Base-by-base conservation (phyloP, 2,113 vertebrate species). In the Rattus norvegicus region DNA sequence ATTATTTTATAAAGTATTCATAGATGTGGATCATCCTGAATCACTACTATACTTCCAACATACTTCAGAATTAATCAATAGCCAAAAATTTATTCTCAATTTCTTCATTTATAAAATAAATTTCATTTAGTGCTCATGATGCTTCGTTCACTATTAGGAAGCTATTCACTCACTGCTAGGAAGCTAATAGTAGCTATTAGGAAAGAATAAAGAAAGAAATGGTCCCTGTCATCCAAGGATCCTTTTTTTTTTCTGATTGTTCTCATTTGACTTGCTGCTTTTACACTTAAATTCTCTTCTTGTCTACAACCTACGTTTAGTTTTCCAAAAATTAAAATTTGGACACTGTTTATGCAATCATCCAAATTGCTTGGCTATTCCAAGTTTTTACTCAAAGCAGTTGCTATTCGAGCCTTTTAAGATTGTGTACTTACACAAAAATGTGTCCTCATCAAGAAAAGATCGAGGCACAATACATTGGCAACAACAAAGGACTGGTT, bases 301-400 rank as follows among this genome's bases (percentile, higher is more conserved):
- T 96, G 69, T 47, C 73, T 95, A 67, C 94, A 94, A 92, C 65
- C 79, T 96, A 93, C 56, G 95, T 93, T 94, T 96, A 93, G 89
- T 91, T 49, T 52, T 92, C 59, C 69, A 93, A 94, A 95, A 97
- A 95, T 65, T 83, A 76, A 92, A 85, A 76, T 96, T 96, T 94
- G 63, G 88, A 86, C 54, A 13, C 92, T 92, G 90, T 85, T 97
- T 98, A 97, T 92, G 80, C 63, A 97, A 65, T 95, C 52, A 91
- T 92, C 76, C 73, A 93, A 95, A 93, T 36, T 88, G 20, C 65
- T 93, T 72, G 84, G 16, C 28, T 79, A 33, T 85, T 97, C 92
- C 93, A 97, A 93, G 19, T 89, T 94, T 96, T 97, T n/a, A 95
- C 65, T 97, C 92, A 97, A 59, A 94, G 54, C 47, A 95, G 72